Evolutionary conservation across 2,113 vertebrate genomes (phyloP).

Genomic region (Lasiurus borealis): DNA sequence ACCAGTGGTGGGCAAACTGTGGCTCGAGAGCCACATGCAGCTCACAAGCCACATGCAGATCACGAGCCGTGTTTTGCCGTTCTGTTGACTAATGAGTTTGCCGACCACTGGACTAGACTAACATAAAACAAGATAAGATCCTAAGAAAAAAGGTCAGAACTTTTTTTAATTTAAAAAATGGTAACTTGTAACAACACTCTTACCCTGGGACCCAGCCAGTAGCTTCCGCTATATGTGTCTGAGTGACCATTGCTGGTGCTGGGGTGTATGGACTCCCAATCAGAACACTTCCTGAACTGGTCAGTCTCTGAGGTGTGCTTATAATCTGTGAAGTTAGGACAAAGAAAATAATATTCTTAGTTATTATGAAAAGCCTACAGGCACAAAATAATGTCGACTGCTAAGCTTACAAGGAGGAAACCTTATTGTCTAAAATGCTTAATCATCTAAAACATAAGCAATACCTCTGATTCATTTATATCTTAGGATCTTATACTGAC

Average conservation of each 20-base stretch:
- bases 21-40: too few species aligned
- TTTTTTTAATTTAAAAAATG: background rate
- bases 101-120: background rate
- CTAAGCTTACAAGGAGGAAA: background rate
- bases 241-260: conserved; percentile 91
- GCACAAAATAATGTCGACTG: background rate
- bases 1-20: background rate
- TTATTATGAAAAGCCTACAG: conserved; percentile 7
- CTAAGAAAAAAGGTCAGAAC: conserved; percentile 33
- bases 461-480: background rate
- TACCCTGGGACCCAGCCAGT: conserved; percentile 91
- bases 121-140: background rate
- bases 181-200: conserved; percentile 57
- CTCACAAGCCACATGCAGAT: too few species aligned
- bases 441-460: background rate
- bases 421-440: background rate
- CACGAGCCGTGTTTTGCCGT: too few species aligned
- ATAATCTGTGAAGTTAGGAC: conserved; percentile 88
- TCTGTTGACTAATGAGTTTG: too few species aligned
- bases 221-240: conserved; percentile 89
- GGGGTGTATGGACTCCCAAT: conserved; percentile 89
- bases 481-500: background rate
- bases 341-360: conserved; percentile 42
- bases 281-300: conserved; percentile 89
- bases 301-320: conserved; percentile 92